Percentiles rank a stretch among this genome's conserved stretches.
Evolutionary conservation across 2,888 invertebrate species (phyloP).

Genomic region (Amphipoea lucens): DNA sequence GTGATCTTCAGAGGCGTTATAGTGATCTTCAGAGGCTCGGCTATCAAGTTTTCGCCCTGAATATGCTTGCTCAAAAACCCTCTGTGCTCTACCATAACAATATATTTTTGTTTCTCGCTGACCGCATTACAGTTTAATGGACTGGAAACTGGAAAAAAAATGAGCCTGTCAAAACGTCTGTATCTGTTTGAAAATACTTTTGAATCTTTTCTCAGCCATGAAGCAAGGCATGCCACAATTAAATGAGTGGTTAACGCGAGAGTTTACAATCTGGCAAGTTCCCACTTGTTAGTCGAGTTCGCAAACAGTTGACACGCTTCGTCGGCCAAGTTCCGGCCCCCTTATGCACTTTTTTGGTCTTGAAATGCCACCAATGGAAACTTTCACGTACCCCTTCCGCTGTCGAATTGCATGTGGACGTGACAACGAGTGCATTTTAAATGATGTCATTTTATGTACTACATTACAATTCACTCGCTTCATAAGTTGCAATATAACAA

Average conservation of each 20-base stretch:
- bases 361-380: constrained; percentile 73
- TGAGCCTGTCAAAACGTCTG: constrained; percentile 56
- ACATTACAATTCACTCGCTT: constrained; percentile 51
- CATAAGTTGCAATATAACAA: constrained; percentile 48
- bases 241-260: constrained; percentile 72
- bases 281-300: constrained; percentile 80
- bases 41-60: too few relatives aligned
- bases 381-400: constrained; percentile 73
- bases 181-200: constrained; percentile 65
- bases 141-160: constrained; percentile 67
- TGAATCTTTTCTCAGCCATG: constrained; percentile 61
- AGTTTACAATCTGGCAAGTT: constrained; percentile 74
- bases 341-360: constrained; percentile 79
- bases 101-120: constrained; percentile 74
- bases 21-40: too few relatives aligned
- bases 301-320: constrained; percentile 78
- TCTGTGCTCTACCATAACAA: constrained; percentile 50
- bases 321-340: constrained; percentile 73
- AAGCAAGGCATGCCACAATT: constrained; percentile 72
- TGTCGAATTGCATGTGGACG: constrained; percentile 66
- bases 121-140: constrained; percentile 75
- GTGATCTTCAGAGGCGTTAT: too few relatives aligned
- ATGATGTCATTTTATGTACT: constrained; percentile 56
- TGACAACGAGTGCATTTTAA: constrained; percentile 69
- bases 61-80: too few relatives aligned